Percentiles rank a stretch among this genome's conserved stretches.
phyloP scores from a whole-genome alignment of 2,797 vertebrate species.

The Sphenopsis melanotis region DNA sequence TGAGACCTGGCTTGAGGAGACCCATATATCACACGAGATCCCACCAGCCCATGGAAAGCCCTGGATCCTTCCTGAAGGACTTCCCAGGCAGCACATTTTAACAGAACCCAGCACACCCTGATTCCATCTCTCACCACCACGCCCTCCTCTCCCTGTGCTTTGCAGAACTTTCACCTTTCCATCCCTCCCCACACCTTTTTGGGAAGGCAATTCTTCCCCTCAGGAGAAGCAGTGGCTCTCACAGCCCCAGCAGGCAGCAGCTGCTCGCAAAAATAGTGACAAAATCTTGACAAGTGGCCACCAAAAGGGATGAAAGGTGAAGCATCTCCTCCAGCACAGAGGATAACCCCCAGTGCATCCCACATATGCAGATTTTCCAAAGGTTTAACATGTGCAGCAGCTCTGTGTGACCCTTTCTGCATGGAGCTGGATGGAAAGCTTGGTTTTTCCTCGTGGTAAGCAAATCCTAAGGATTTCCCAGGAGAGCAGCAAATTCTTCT shows the following conservation, averaged over 20 bases:
- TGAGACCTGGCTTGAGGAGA: not conserved
- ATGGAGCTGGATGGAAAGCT: not conserved
- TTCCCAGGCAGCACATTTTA: not conserved
- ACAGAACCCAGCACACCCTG: not conserved
- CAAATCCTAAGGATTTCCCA: not conserved
- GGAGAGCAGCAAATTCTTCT: conserved; percentile 15
- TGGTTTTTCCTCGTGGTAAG: not conserved
- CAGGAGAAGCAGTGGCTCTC: not conserved
- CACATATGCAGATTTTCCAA: not conserved
- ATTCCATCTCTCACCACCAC: not conserved
- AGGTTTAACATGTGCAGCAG: not conserved
- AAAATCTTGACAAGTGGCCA: not conserved
- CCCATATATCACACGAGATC: accelerated
- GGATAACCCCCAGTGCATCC: not conserved
- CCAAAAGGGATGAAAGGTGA: not conserved
- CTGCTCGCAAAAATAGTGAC: not conserved
- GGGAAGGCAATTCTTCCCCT: not conserved
- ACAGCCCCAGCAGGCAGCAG: not conserved
- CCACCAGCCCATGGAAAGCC: not conserved
- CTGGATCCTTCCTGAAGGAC: not conserved
- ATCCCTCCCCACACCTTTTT: not conserved
- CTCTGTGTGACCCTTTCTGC: not conserved
- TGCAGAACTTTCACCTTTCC: not conserved
- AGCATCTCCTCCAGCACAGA: not conserved
- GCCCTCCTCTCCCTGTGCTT: not conserved